These are phyloP conservation scores for Scortum barcoo DNA, from an alignment of 2,113 vertebrate species.

Conservation along the genomic window DNA sequence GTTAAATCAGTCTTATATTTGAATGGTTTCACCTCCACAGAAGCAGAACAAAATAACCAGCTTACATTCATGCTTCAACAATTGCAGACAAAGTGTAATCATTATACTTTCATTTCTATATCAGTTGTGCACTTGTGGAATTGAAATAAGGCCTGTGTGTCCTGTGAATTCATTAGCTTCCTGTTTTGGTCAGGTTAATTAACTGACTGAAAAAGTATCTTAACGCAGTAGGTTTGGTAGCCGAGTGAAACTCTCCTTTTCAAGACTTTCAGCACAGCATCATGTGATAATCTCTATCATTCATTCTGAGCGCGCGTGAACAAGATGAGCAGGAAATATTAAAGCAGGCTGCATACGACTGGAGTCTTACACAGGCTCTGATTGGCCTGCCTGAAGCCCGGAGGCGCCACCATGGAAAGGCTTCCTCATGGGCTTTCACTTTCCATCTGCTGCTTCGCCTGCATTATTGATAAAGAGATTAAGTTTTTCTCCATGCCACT, in stretches of 20 bases:
- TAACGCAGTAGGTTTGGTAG: not conserved
- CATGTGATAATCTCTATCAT: not conserved
- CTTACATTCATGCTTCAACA: too few relatives aligned
- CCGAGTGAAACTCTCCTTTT: not conserved
- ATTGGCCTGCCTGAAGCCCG: not conserved
- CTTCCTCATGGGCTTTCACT: slow-evolving; percentile 9
- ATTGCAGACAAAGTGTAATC: not conserved
- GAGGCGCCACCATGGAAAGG: not conserved
- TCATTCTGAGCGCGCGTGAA: not conserved
- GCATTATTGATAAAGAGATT: slow-evolving; percentile 39
- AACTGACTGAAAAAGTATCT: not conserved
- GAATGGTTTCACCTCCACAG: not conserved
- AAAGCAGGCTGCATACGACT: not conserved
- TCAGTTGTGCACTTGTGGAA: too few relatives aligned
- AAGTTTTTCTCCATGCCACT: not conserved
- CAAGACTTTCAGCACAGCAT: not conserved
- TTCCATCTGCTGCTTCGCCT: slow-evolving; percentile 44
- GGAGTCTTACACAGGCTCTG: not conserved
- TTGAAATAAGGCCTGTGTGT: not conserved
- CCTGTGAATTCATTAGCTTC: not conserved
- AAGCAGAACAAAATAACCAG: not conserved
- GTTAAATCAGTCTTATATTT: slow-evolving; percentile 64
- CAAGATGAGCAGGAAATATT: not conserved
- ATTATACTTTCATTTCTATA: not conserved
- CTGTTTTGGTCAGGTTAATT: not conserved